Evolutionary conservation across 2,888 invertebrate genomes (phyloP).

Genomic region (Pseudococcus longispinus): DNA sequence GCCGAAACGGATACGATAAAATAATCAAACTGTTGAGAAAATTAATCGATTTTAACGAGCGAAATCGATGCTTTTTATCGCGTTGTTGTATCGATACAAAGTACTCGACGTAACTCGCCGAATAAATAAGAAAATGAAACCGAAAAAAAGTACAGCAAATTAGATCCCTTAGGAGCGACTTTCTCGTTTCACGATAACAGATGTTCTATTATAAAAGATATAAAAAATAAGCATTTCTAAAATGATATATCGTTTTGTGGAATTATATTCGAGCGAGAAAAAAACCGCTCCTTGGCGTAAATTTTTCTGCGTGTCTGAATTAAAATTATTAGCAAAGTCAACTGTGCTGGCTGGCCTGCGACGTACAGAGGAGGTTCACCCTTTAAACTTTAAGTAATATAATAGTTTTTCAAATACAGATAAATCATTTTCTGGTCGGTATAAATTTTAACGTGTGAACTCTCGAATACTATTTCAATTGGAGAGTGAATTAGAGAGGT

Average conservation of each 20-base stretch:
- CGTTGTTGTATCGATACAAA: not conserved
- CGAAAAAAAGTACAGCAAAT: constrained; percentile 32
- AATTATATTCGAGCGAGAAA: constrained; percentile 31
- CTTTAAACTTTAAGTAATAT: constrained; percentile 39
- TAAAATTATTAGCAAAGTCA: not conserved
- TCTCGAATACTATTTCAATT: constrained; percentile 21
- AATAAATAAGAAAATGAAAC: constrained; percentile 37
- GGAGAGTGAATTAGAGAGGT: not conserved
- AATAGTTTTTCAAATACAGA: constrained; percentile 36
- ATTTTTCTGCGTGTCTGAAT: constrained; percentile 1
- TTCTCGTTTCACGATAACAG: constrained; percentile 36
- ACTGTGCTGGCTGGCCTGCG: no score
- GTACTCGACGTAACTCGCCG: not conserved
- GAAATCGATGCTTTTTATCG: not conserved
- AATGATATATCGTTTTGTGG: constrained; percentile 32
- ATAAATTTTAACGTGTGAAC: not conserved
- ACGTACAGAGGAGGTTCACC: not conserved
- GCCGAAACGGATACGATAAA: not conserved
- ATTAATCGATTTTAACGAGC: constrained; percentile 8
- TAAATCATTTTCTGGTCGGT: not conserved
- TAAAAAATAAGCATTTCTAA: constrained; percentile 27
- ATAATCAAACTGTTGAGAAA: not conserved
- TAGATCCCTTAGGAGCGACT: constrained; percentile 18
- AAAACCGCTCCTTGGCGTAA: not conserved
- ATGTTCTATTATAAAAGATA: constrained; percentile 40